Evolutionary conservation across 2,888 invertebrate species (phyloP), one percentile per base, ranked within the genome.

Genomic region (Apodemia zela): DNA sequence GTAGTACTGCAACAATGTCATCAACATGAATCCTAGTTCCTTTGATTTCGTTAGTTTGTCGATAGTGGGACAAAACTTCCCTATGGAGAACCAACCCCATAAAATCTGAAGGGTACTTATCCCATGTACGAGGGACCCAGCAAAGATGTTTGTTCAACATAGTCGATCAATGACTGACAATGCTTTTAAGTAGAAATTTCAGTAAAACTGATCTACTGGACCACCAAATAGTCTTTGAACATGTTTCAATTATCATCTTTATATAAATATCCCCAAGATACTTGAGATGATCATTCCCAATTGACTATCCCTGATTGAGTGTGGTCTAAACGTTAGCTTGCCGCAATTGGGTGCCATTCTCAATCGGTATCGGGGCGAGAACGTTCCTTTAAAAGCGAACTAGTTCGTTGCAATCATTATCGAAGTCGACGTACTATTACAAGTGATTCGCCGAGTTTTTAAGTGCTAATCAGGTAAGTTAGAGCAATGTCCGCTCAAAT

Each of bases 101-200:
- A 49, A 49, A 49, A 18, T 49, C 49, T 49, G 51, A 51, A 51
- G 51, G 51, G 51, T 51, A 8, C n/a, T 51, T n/a, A n/a, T 18
- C 51, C 51, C 7, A 51, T 51, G 51, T 18, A 51, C 51, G 51
- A n/a, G 11, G 11, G n/a, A 51, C 51, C 51, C 51, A 51, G 51
- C 6, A 51, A 51, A n/a, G 51, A 51, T 8, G 11, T 51, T 51
- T 51, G n/a, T 51, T n/a, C n/a, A n/a, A n/a, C 51, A 51, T 51
- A 51, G n/a, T 2, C 51, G 10, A 51, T 51, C 51, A n/a, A 51
- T 51, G 8, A 8, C 51, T 51, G 51, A 51, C 51, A 51, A 51
- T n/a, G n/a, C 11, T 51, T 51, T 51, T 51, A n/a, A n/a, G n/a
- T 51, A 51, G 51, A 51, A 15, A 51, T 51, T 51, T 51, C 51